Evolutionary conservation across 2,113 vertebrate genomes (phyloP), one percentile per base, ranked within the genome.

Genomic region (Montifringilla adamsi): DNA sequence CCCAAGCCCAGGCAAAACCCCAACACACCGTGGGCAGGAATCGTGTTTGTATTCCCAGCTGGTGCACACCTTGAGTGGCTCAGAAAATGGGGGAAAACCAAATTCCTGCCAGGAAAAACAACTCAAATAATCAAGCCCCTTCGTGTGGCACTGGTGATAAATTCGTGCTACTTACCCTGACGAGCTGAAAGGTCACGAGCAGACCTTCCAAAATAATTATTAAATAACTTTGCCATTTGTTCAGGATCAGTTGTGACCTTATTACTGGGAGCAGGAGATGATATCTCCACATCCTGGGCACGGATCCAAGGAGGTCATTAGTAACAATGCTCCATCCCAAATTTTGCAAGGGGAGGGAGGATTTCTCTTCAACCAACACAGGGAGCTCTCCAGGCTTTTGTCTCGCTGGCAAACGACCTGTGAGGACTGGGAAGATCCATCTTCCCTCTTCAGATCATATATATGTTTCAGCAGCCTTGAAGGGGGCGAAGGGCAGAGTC

Each of bases 211-310:
- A 96, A 97, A 97, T 95, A 97, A 97, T 97, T 97, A 98, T 97
- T 98, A 97, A 97, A 96, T 97, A 97, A 97, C 96, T 97, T 96
- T 89, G 78, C 97, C 96, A 97, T 98, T 98, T 98, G 98, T 97
- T 98, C 97, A 95, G 98, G 97, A 97, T 98, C 98, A 98, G 94
- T 95, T 97, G 96, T 88, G 55, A 82, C 96, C 97, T 98, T 96
- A 97, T 97, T 98, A 97, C 93, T 67, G 95, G 95, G 93, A 96
- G 93, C 24, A n/a, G 69, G 96, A 97, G 97, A 97, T 95, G 97
- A 79, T 97, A 95, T 93, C 95, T 96, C 89, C 70, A 91, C 93
- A 93, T 96, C 97, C 96, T 80, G 96, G 97, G 98, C 97, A 68
- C 20, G 3, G 87, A 89, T 96, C 97, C 97, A 98, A 95, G 94